phyloP scores from a whole-genome alignment of 1,140 invertebrate genomes.

The Danaus melanippus region DNA sequence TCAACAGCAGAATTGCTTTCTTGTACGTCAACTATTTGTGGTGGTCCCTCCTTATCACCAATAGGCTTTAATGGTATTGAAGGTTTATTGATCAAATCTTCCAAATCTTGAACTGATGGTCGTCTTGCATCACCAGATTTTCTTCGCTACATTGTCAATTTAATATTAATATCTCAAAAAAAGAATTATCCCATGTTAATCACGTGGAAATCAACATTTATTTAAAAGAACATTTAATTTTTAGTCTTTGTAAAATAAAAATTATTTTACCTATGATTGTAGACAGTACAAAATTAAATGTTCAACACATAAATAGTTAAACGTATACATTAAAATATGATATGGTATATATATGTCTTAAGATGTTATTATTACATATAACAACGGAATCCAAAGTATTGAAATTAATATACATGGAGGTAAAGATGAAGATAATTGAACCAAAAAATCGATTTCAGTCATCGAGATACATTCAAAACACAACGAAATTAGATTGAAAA shows the following conservation, averaged over 20 bases:
- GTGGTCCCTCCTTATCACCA: conserved; percentile 82
- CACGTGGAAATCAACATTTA: conserved; percentile 33
- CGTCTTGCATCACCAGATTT: conserved; percentile 88
- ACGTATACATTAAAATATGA: conserved; percentile 5
- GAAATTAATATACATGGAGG: not conserved
- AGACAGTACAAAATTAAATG: conserved; percentile 3
- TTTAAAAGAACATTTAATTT: not conserved
- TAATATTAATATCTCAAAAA: conserved; percentile 18
- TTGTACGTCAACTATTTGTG: conserved; percentile 89
- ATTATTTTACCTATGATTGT: conserved; percentile 1
- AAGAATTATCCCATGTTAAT: conserved; percentile 30
- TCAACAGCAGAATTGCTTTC: conserved; percentile 94
- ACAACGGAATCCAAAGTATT: conserved; percentile 1
- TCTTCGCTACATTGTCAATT: conserved; percentile 78
- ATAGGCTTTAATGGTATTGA: conserved; percentile 87
- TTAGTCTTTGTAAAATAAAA: too few species aligned
- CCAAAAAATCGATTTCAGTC: conserved; percentile 23
- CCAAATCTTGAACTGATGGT: conserved; percentile 89
- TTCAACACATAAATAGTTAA: conserved; percentile 7
- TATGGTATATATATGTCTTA: not conserved
- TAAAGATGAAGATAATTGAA: conserved; percentile 4
- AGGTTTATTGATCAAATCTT: conserved; percentile 91
- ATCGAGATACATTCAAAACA: conserved; percentile 29
- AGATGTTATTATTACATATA: conserved; percentile 2
- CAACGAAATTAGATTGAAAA: conserved; percentile 47